Conservation (phyloP, 2,797 vertebrate species). For the Ataeniobius toweri region DNA sequence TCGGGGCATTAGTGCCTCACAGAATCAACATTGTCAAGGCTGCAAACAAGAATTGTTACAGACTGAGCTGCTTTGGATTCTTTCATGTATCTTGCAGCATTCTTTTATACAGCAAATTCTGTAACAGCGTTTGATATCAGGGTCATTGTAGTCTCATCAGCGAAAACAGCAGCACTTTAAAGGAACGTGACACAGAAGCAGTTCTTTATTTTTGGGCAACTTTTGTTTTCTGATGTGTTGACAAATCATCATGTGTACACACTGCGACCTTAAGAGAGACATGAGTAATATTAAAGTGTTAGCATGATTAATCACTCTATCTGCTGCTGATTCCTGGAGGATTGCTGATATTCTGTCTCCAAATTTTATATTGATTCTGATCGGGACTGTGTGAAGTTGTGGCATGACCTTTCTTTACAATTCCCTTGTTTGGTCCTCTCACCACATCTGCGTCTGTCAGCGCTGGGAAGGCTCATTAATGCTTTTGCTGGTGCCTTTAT, state of each 20-base stretch:
- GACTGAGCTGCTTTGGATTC: conserved; percentile 66
- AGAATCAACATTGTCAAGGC: conserved; percentile 82
- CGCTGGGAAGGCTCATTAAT: conserved; percentile 70
- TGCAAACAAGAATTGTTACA: conserved; percentile 77
- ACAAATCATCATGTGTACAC: conserved; percentile 31
- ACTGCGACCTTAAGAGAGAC: conserved; percentile 54
- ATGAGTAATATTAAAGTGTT: conserved; percentile 72
- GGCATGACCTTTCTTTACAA: conserved; percentile 80
- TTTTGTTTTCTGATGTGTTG: conserved; percentile 35
- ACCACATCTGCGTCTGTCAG: conserved; percentile 72
- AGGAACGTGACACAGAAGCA: conserved; percentile 34
- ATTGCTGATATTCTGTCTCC: conserved; percentile 73
- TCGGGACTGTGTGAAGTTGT: conserved; percentile 79
- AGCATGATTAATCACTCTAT: conserved; percentile 81
- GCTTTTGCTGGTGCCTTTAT: conserved; percentile 70
- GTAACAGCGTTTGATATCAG: conserved; percentile 46
- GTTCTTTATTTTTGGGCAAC: conserved; percentile 31
- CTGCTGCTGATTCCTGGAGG: conserved; percentile 72
- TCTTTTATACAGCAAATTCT: conserved; percentile 67
- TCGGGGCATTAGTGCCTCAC: conserved; percentile 83
- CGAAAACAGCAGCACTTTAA: conserved; percentile 45
- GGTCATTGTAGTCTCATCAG: conserved; percentile 57
- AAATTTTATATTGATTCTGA: conserved; percentile 83
- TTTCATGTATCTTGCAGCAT: conserved; percentile 71
- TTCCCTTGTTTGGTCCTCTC: conserved; percentile 55